These are phyloP conservation scores for Chrosomus eos DNA, from an alignment of 2,797 vertebrate species.

Conservation along the genomic window DNA sequence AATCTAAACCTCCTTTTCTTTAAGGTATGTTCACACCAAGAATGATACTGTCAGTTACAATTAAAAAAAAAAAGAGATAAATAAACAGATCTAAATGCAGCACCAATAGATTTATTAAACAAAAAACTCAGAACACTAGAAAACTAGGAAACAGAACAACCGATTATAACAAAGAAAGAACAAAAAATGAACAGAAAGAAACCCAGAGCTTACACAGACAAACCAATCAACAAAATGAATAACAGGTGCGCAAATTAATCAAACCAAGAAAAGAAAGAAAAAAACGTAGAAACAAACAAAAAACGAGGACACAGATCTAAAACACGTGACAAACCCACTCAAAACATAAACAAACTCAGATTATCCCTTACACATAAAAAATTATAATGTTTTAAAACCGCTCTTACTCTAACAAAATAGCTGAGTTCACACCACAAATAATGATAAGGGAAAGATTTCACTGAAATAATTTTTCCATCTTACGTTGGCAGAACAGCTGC, in stretches of 20 bases:
- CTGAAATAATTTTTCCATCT: too few relatives aligned
- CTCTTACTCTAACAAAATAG: not conserved
- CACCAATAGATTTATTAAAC: not conserved
- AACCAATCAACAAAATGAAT: not conserved
- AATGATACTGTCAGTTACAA: not conserved
- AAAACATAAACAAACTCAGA: not conserved
- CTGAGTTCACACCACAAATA: not conserved
- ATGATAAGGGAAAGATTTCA: too few relatives aligned
- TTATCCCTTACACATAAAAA: not conserved
- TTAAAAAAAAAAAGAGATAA: too few relatives aligned
- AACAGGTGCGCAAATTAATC: not conserved
- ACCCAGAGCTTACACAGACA: not conserved
- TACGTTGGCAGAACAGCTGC: not conserved
- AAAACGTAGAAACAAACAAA: not conserved
- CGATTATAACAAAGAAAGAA: not conserved
- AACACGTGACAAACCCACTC: not conserved
- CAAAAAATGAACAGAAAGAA: not conserved
- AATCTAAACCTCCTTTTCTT: not conserved
- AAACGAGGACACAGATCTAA: not conserved
- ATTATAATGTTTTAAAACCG: too few relatives aligned
- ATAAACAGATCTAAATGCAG: not conserved
- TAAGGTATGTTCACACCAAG: not conserved
- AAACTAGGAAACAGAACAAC: not conserved
- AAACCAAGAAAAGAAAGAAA: not conserved
- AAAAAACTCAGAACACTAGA: not conserved